Evolutionary conservation across 37 sponge, comb jelly and placozoan species (phyloP), one percentile per base, ranked within the genome.

Genomic region (Mnemiopsis leidyi): DNA sequence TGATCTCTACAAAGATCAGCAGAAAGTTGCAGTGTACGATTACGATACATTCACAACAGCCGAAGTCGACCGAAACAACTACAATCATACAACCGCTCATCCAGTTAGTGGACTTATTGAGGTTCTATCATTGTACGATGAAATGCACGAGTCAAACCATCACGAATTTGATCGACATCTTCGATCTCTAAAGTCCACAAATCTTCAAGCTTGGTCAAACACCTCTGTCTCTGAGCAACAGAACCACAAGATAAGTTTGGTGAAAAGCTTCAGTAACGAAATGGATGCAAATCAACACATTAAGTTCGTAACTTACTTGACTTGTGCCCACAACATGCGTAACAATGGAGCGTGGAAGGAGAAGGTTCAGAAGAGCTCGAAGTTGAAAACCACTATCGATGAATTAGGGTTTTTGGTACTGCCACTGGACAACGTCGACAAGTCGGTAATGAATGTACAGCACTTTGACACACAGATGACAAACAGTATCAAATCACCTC

Each of bases 161-260:
- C 23, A 36, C 3, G 39, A 39, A 33, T 18, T 40, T n/a, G 61
- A 85, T 38, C 9, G 29, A 0, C 48, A 85, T 29, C 39, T 85
- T 28, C 13, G 90, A 25, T 85, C 90, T 38, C 3, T 85, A 9
- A 37, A 85, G 0, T 39, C 29, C 25, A 85, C 90, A 25, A 40
- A 38, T 85, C 30, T 85, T 1, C 29, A 13, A 20, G 90, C 38
- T 18, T 32, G 25, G 13, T 38, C 39, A n/a, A 85, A 85, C 26
- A 85, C 61, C 0, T 85, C 90, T 7, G 90, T 85, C 3, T 39
- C 29, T 13, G 90, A 85, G 25, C 90, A 85, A 29, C 90, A 85
- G 29, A 85, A 85, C 35, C 61, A 38, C 35, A 25, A 39, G 25
- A 1, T 85, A 13, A 25, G 28, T 0, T 25, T 38, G 29, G 25